Evolutionary conservation across 1,140 invertebrate species (phyloP).

Genomic region (Diplogasteroides magnus): DNA sequence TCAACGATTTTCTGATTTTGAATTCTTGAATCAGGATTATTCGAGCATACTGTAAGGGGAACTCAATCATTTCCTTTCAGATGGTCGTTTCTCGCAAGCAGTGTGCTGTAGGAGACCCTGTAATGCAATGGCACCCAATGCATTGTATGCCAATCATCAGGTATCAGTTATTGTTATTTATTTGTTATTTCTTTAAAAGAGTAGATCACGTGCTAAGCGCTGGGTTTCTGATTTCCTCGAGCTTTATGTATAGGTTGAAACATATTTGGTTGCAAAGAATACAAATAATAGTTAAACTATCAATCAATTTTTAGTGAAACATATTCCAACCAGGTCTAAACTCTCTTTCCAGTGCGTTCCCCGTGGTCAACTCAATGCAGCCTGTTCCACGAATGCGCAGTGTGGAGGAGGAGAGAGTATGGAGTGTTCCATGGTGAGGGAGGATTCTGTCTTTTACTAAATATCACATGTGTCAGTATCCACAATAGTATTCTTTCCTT

Average conservation of each 20-base stretch:
- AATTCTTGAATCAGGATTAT: slow-evolving; percentile 15
- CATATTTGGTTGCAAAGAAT: too few species aligned
- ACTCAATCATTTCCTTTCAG: slow-evolving; percentile 18
- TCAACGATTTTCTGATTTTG: slow-evolving; percentile 27
- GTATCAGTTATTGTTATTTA: not conserved
- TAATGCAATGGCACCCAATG: slow-evolving; percentile 53
- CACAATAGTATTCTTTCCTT: too few species aligned
- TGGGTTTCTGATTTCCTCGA: too few species aligned
- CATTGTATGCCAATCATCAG: slow-evolving; percentile 41
- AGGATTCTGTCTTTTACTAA: too few species aligned
- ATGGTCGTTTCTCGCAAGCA: slow-evolving; percentile 41
- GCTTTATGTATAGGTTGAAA: too few species aligned
- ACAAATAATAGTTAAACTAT: too few species aligned
- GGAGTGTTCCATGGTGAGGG: slow-evolving; percentile 41
- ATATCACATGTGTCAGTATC: too few species aligned
- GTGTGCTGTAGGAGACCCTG: slow-evolving; percentile 54
- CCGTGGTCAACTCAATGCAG: slow-evolving; percentile 48
- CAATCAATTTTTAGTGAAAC: too few species aligned
- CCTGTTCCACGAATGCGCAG: slow-evolving; percentile 48
- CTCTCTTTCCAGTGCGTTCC: slow-evolving; percentile 51
- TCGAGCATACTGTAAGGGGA: slow-evolving; percentile 17
- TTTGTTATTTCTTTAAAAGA: too few species aligned
- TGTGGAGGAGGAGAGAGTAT: slow-evolving; percentile 54
- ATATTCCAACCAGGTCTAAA: too few species aligned
- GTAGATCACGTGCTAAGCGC: too few species aligned